These are phyloP conservation scores for Pteromalus puparum DNA, from an alignment of 1,140 invertebrate species.

Conservation along the genomic window DNA sequence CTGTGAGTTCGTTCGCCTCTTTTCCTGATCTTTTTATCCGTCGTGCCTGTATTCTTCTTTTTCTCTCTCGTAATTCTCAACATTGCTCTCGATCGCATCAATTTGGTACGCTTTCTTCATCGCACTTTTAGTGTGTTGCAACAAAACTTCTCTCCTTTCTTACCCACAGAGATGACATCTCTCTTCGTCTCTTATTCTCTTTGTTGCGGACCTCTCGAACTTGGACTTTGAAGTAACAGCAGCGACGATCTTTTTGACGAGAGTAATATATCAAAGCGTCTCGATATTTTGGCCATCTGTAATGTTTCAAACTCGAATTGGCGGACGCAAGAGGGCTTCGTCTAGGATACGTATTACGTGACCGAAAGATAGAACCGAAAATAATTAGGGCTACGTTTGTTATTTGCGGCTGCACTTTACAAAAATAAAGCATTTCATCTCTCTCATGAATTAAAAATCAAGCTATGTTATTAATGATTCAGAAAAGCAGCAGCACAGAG, in stretches of 20 bases:
- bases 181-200: not conserved
- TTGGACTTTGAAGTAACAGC: too few relatives aligned
- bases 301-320: not conserved
- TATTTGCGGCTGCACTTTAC: not conserved
- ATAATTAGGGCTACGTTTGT: not conserved
- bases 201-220: not conserved
- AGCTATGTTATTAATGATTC: not conserved
- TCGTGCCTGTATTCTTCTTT: not conserved
- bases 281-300: not conserved
- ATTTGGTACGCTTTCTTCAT: not conserved
- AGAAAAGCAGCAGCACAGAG: not conserved
- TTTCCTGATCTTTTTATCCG: conserved; percentile 3
- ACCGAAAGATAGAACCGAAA: not conserved
- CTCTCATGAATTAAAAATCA: not conserved
- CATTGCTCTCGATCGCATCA: not conserved
- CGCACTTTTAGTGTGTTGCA: not conserved
- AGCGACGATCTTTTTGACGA: too few relatives aligned
- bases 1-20: not conserved
- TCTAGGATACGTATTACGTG: too few relatives aligned
- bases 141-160: not conserved
- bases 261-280: not conserved
- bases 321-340: too few relatives aligned
- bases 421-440: not conserved
- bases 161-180: not conserved
- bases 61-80: not conserved